Conservation (phyloP, 1,140 invertebrate species). For the Limonius californicus region DNA sequence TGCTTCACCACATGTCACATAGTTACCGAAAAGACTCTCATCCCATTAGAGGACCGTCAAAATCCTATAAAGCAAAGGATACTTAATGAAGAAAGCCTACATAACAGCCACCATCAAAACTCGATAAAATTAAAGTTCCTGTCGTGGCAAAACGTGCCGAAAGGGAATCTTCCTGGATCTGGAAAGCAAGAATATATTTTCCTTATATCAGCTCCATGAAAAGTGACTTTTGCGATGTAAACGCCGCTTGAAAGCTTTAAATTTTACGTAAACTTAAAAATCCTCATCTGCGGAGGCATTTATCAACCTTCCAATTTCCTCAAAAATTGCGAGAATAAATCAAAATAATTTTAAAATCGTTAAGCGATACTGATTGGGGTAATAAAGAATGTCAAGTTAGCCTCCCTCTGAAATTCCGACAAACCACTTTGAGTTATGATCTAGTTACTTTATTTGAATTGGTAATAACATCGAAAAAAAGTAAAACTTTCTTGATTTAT, state of each 20-base stretch:
- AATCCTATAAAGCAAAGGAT: neutral
- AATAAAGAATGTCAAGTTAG: constrained; percentile 1
- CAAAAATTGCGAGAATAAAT: constrained; percentile 4
- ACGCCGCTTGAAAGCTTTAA: no score
- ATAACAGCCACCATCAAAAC: no score
- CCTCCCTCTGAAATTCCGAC: constrained; percentile 34
- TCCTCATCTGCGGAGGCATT: neutral
- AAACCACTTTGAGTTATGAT: constrained; percentile 38
- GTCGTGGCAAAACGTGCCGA: no score
- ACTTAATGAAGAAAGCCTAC: constrained; percentile 1
- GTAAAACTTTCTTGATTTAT: constrained; percentile 22
- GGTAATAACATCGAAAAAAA: constrained; percentile 41
- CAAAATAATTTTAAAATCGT: constrained; percentile 12
- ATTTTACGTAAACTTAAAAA: neutral
- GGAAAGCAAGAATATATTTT: no score
- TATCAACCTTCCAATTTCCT: constrained; percentile 6
- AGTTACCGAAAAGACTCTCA: neutral
- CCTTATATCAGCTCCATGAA: no score
- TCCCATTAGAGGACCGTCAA: neutral
- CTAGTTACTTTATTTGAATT: constrained; percentile 41
- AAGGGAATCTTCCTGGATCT: no score
- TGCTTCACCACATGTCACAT: no score
- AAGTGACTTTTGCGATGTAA: no score
- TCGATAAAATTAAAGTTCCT: no score
- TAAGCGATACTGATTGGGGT: constrained; percentile 13